A percentile compares a stretch with the other conserved stretches of the same genome.
phyloP scores from a whole-genome alignment of 1,140 invertebrate species.

The Pemphigus obesinymphae region DNA sequence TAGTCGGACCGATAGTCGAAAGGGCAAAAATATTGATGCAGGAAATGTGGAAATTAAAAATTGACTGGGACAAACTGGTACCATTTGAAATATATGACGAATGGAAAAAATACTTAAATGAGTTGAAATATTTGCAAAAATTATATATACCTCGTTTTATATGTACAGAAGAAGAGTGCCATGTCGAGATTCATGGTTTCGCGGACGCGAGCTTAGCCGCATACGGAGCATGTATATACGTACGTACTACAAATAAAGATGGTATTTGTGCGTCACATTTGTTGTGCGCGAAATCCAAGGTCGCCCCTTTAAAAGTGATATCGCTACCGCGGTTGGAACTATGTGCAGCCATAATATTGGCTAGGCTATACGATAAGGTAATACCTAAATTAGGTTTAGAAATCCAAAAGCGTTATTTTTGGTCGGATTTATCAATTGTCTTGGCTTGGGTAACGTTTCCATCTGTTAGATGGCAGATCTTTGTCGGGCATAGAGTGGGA shows the following conservation, averaged over 20 bases:
- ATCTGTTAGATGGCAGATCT: background rate
- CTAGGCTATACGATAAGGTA: constrained; percentile 48
- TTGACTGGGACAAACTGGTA: background rate
- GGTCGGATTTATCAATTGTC: constrained; percentile 29
- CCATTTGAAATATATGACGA: background rate
- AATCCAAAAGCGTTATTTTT: constrained; percentile 7
- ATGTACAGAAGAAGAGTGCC: background rate
- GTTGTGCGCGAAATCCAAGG: background rate
- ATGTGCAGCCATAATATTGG: constrained; percentile 51
- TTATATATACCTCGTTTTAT: background rate
- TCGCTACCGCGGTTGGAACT: constrained; percentile 51
- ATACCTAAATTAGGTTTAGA: background rate
- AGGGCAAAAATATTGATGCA: no score
- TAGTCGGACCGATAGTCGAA: constrained; percentile 45
- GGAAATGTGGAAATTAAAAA: constrained; percentile 39
- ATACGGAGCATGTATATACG: constrained; percentile 47
- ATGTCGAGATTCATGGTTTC: constrained; percentile 47
- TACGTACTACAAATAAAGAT: background rate
- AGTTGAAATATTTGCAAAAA: background rate
- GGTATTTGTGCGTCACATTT: constrained; percentile 44
- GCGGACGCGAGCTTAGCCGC: constrained; percentile 46
- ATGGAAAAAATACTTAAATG: background rate
- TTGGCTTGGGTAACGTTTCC: constrained; percentile 37
- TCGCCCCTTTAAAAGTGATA: constrained; percentile 15
- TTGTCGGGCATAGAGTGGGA: constrained; percentile 35